Base-by-base conservation (phyloP, 1,140 invertebrate species). In the Brachionus rubens region DNA sequence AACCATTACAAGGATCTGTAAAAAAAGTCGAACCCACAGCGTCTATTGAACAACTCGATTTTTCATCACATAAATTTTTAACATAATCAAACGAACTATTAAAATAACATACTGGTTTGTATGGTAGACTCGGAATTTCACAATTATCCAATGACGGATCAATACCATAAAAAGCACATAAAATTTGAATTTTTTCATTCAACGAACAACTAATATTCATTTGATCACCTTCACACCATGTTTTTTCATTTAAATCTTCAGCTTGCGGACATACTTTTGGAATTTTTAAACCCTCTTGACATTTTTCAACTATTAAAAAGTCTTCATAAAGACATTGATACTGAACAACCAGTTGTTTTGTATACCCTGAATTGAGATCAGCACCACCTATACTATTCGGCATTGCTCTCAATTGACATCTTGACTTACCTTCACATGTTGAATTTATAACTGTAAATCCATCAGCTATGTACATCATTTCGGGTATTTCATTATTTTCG, bases 141-240 rank as follows among this genome's bases (percentile, higher is more conserved):
- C 68, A 72, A 50, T 40, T 41, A 1, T n/a, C 9, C 24, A 72
- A 21, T 12, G 46, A 50, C n/a, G 68, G 68, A 41, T 72, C 46
- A 50, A 54, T 50, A 26, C 68, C 68, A 41, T 72, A 72, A 30
- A 52, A 72, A 10, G 46, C 68, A 50, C 68, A 72, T 26, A 48
- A 21, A 30, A 72, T 72, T 48, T 72, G n/a, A 16, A 72, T 48
- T 54, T 48, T 72, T 30, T 30, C 50, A 12, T 30, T 21, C 2
- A 28, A 4, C 9, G 1, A 9, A 30, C 68, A 72, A 9, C n/a
- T 50, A 0, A 72, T 72, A 24, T 21, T 50, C 12, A 72, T 50
- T 33, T 50, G 28, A 36, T 48, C 43, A 21, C 40, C 46, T 26
- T 72, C 46, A 14, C 68, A 72, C 68, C 68, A 72, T 0, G 47